Evolutionary conservation across 2,888 invertebrate genomes (phyloP).

Genomic region (Sthenelais limicola): DNA sequence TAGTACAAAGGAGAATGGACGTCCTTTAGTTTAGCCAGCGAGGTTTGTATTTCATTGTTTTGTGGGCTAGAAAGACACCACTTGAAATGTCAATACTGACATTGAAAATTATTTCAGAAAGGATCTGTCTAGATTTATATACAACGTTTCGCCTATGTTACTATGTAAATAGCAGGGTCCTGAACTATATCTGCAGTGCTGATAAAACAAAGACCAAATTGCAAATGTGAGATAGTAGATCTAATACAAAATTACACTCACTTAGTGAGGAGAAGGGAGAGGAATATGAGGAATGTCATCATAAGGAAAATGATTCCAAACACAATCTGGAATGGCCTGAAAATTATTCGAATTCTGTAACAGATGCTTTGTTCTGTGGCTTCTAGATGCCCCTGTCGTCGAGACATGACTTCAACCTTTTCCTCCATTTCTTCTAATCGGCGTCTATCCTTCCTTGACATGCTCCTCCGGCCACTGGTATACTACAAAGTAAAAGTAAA

Average conservation of each 20-base stretch:
- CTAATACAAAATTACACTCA: constrained; percentile 54
- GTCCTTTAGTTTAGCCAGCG: too few species aligned
- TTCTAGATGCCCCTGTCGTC: constrained; percentile 66
- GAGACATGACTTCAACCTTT: constrained; percentile 64
- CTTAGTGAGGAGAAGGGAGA: constrained; percentile 72
- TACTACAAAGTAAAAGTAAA: constrained; percentile 59
- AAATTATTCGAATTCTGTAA: constrained; percentile 62
- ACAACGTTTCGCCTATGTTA: too few species aligned
- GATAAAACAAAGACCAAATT: too few species aligned
- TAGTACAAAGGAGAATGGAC: too few species aligned
- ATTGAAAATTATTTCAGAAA: too few species aligned
- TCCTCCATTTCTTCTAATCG: constrained; percentile 67
- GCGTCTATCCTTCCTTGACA: constrained; percentile 60
- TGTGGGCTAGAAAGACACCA: too few species aligned
- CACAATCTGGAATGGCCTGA: constrained; percentile 70
- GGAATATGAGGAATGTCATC: constrained; percentile 68
- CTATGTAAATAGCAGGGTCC: too few species aligned
- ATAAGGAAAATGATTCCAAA: constrained; percentile 67
- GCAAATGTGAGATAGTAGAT: not conserved
- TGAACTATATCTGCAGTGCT: too few species aligned
- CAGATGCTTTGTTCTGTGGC: constrained; percentile 61
- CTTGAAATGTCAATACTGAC: too few species aligned
- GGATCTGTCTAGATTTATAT: too few species aligned
- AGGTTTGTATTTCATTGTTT: too few species aligned
- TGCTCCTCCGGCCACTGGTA: constrained; percentile 47